A percentile compares a stretch with the other conserved stretches of the same genome.
phyloP scores from a whole-genome alignment of 2,113 vertebrate genomes.

The Mastomys coucha region DNA sequence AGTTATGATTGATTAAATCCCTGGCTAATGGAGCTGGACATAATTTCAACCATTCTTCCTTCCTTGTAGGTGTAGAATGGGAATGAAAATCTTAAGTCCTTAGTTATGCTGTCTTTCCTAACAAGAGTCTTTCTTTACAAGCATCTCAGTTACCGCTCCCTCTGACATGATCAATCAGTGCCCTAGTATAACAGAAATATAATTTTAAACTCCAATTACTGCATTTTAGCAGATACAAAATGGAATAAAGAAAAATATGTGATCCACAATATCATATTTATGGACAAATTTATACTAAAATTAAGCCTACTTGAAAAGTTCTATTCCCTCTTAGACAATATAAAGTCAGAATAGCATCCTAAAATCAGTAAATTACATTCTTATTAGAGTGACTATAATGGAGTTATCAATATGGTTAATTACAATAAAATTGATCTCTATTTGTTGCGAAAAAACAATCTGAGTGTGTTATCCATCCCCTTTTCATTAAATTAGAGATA shows the following conservation, averaged over 20 bases:
- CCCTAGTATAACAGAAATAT: not conserved
- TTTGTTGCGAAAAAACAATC: not conserved
- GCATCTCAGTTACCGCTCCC: not conserved
- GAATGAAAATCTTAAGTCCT: no score
- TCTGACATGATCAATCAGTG: not conserved
- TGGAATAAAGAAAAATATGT: not conserved
- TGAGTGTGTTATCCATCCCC: not conserved
- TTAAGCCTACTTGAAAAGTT: not conserved
- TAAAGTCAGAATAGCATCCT: not conserved
- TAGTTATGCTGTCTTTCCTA: not conserved
- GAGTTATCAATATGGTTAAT: not conserved
- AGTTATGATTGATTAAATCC: not conserved
- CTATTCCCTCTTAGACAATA: not conserved
- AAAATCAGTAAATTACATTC: not conserved
- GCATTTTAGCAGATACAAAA: not conserved
- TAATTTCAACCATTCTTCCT: not conserved
- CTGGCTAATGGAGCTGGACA: not conserved
- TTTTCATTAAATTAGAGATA: not conserved
- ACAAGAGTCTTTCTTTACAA: not conserved
- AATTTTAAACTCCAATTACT: not conserved
- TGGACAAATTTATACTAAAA: not conserved
- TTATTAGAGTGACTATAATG: not conserved
- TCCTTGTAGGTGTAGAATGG: not conserved
- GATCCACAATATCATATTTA: not conserved
- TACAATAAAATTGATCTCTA: not conserved